A percentile compares a stretch with the other conserved stretches of the same genome.
phyloP scores from a whole-genome alignment of 2,797 vertebrate species.

The Poecilia velifera region DNA sequence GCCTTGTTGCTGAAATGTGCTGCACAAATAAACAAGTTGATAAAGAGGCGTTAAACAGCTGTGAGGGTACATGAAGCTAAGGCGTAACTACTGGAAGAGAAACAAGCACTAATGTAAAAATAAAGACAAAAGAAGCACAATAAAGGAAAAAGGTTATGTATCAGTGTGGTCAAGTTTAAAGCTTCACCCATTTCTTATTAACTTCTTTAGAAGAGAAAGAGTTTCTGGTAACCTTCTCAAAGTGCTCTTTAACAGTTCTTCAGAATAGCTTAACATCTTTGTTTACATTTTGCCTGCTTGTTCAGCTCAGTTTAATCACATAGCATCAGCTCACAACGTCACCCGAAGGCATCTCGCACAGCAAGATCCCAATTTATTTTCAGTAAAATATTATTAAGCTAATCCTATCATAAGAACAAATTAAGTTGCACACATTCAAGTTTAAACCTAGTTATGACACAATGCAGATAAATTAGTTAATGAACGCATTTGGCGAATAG shows the following conservation, averaged over 20 bases:
- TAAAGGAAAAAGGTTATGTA: not conserved
- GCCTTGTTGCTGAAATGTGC: too few species aligned
- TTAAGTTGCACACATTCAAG: too few species aligned
- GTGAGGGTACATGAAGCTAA: not conserved
- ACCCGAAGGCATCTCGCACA: not conserved
- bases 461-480: too few species aligned
- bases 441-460: too few species aligned
- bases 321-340: not conserved
- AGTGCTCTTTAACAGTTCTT: too few species aligned
- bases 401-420: not conserved
- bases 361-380: not conserved
- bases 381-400: not conserved
- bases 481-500: too few species aligned
- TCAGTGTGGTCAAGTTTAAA: not conserved
- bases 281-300: too few species aligned
- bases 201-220: not conserved
- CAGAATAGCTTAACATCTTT: too few species aligned
- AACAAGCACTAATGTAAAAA: not conserved
- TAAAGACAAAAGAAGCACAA: not conserved
- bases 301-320: not conserved
- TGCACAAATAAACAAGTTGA: not conserved
- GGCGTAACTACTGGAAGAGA: not conserved
- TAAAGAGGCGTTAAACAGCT: not conserved
- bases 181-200: not conserved
- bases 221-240: not conserved